Conservation (phyloP, 1,140 invertebrate species). For the Cataglyphis hispanica region DNA sequence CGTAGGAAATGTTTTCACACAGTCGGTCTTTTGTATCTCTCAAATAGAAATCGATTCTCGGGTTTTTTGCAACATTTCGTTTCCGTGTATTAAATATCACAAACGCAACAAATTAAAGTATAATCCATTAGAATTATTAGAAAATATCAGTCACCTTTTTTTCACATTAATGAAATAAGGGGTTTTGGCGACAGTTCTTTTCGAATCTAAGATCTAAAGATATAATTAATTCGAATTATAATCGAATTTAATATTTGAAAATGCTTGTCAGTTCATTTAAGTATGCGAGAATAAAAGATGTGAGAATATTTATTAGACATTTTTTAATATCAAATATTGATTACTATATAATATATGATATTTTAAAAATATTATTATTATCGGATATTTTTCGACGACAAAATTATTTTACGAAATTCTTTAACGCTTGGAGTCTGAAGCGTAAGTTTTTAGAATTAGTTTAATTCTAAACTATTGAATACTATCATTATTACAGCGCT, state of each 20-base stretch:
- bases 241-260: neutral
- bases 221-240: neutral
- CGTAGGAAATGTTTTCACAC: conserved; percentile 57
- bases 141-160: neutral
- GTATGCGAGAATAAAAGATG: neutral
- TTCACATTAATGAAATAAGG: neutral
- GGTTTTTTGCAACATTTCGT: neutral
- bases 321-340: neutral
- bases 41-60: conserved; percentile 53
- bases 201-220: neutral
- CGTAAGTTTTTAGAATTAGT: neutral
- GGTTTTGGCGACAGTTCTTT: neutral
- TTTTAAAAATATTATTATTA: neutral
- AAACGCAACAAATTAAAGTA: neutral
- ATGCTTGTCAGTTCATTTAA: neutral
- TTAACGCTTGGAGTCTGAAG: neutral
- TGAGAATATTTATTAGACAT: neutral
- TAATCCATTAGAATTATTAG: neutral
- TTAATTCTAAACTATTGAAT: neutral
- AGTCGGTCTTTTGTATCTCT: conserved; percentile 20
- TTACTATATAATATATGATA: neutral
- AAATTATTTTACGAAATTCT: neutral
- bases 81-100: conserved; percentile 8
- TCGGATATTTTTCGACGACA: neutral
- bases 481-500: neutral